A percentile compares a stretch with the other conserved stretches of the same genome.
Conservation (phyloP, 2,888 invertebrate species). For the Aplocera efformata region DNA sequence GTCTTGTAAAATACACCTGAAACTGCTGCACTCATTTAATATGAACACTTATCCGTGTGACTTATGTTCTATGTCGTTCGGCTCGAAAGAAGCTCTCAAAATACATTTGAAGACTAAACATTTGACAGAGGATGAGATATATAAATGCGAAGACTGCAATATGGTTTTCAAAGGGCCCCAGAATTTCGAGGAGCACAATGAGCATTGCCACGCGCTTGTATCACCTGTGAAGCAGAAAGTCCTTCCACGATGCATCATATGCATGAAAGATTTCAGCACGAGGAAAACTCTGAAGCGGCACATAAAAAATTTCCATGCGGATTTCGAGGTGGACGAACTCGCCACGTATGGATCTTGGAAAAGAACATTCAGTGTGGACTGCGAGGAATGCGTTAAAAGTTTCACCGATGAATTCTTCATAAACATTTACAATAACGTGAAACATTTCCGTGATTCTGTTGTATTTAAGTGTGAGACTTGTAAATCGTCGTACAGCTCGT, state of each 20-base stretch:
- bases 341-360: constrained; percentile 46
- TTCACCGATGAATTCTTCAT: constrained; percentile 48
- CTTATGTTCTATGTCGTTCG: constrained; percentile 57
- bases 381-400: constrained; percentile 53
- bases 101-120: constrained; percentile 58
- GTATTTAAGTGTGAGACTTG: constrained; percentile 57
- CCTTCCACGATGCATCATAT: constrained; percentile 55
- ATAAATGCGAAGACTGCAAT: constrained; percentile 64
- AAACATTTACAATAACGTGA: constrained; percentile 42
- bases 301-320: constrained; percentile 60
- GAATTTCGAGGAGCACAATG: constrained; percentile 56
- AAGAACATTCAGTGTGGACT: constrained; percentile 44
- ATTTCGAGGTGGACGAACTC: constrained; percentile 56
- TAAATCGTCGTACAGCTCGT: constrained; percentile 37
- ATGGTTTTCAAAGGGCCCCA: constrained; percentile 57
- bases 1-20: constrained; percentile 65
- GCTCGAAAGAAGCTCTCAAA: constrained; percentile 47
- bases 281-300: constrained; percentile 62
- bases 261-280: constrained; percentile 66
- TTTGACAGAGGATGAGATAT: constrained; percentile 57
- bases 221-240: constrained; percentile 39
- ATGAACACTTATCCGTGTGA: constrained; percentile 63
- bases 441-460: constrained; percentile 42
- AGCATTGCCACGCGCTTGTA: constrained; percentile 37
- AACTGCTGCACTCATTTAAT: constrained; percentile 59